Percentiles rank a stretch among this genome's conserved stretches.
phyloP scores from a whole-genome alignment of 2,797 vertebrate genomes.

The Sebastes iracundus region DNA sequence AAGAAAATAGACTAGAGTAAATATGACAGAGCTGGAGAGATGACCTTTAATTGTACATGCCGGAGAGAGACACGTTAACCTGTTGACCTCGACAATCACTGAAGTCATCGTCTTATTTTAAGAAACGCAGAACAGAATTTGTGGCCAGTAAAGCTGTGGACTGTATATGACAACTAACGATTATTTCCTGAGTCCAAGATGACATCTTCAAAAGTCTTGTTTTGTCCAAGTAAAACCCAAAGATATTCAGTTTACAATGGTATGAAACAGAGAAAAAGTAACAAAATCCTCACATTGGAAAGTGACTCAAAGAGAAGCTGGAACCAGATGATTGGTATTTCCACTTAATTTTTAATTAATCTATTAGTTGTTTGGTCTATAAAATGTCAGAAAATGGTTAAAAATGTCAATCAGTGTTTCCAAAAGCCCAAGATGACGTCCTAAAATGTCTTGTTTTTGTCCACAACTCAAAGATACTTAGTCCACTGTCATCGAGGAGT shows the following conservation, averaged over 20 bases:
- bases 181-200: not conserved
- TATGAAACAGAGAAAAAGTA: not conserved
- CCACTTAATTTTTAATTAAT: not conserved
- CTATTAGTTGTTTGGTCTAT: too few relatives aligned
- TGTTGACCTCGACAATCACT: not conserved
- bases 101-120: not conserved
- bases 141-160: not conserved
- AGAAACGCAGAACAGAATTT: not conserved
- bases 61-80: not conserved
- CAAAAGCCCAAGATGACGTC: too few relatives aligned
- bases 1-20: not conserved
- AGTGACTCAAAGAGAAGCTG: too few relatives aligned
- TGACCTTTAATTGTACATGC: not conserved
- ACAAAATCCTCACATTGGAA: not conserved
- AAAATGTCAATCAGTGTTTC: too few relatives aligned
- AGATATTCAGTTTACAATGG: not conserved
- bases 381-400: too few relatives aligned
- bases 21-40: not conserved
- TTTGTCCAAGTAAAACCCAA: not conserved
- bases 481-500: too few relatives aligned
- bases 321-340: not conserved
- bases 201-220: not conserved
- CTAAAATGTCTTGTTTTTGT: too few relatives aligned
- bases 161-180: not conserved
- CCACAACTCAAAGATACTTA: too few relatives aligned